Evolutionary conservation across 1,140 invertebrate species (phyloP).

Genomic region (Vanessa atalanta): DNA sequence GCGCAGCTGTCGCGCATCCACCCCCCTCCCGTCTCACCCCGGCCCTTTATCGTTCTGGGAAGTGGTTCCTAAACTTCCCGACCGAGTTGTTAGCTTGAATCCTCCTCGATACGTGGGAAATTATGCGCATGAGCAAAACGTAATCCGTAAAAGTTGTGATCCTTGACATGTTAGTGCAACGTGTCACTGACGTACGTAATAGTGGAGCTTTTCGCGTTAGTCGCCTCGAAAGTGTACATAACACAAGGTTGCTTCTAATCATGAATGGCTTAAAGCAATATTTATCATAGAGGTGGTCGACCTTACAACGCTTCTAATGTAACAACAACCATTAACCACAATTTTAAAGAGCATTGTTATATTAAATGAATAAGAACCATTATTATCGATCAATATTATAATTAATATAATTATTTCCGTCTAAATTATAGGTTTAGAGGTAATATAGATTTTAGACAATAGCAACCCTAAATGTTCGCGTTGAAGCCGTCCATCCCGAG

Average conservation of each 20-base stretch:
- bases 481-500: conserved; percentile 35
- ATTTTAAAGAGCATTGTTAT: not conserved
- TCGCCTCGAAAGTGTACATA: conserved; percentile 43
- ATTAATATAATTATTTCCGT: not conserved
- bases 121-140: conserved; percentile 33
- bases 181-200: conserved; percentile 54
- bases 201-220: conserved; percentile 55
- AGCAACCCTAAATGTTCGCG: conserved; percentile 30
- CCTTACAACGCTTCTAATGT: conserved; percentile 25
- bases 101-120: conserved; percentile 58
- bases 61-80: conserved; percentile 79
- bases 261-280: conserved; percentile 32
- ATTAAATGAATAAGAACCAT: not conserved
- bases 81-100: conserved; percentile 57
- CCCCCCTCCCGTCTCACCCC: conserved; percentile 46
- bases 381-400: not conserved
- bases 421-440: not conserved
- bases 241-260: conserved; percentile 49
- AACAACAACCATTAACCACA: not conserved
- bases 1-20: conserved; percentile 68
- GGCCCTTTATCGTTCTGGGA: conserved; percentile 79
- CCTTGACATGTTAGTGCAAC: conserved; percentile 68
- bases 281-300: conserved; percentile 33
- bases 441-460: conserved; percentile 13
- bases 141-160: conserved; percentile 62